phyloP scores from a whole-genome alignment of 1,140 invertebrate species.

The Oedothorax gibbosus region DNA sequence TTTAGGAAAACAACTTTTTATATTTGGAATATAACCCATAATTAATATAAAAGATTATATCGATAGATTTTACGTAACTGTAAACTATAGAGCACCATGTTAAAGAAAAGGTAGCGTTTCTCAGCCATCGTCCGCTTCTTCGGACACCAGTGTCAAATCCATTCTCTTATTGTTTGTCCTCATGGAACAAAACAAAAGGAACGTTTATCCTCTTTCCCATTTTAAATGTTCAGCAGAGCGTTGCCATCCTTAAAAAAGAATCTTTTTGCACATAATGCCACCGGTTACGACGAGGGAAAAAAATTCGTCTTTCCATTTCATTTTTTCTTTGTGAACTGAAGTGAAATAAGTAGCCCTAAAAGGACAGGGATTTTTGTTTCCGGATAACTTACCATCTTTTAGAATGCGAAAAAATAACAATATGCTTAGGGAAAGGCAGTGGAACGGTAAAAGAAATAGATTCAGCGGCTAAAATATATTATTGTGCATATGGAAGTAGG shows the following conservation, averaged over 20 bases:
- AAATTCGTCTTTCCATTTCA: slow-evolving; percentile 41
- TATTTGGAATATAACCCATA: too few species aligned
- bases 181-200: slow-evolving; percentile 51
- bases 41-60: too few species aligned
- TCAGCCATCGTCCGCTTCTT: slow-evolving; percentile 3
- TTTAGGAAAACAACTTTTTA: too few species aligned
- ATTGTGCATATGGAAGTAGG: too few species aligned
- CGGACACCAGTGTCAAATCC: slow-evolving; percentile 26
- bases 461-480: too few species aligned
- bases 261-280: slow-evolving; percentile 51
- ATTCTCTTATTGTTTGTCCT: slow-evolving; percentile 53
- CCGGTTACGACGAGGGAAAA: slow-evolving; percentile 54
- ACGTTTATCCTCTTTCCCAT: slow-evolving; percentile 34
- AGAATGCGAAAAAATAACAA: slow-evolving; percentile 30
- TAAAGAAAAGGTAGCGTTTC: too few species aligned
- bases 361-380: slow-evolving; percentile 56
- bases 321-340: slow-evolving; percentile 43
- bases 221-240: slow-evolving; percentile 46
- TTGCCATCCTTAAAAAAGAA: slow-evolving; percentile 4
- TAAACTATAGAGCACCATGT: too few species aligned
- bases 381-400: slow-evolving; percentile 55
- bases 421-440: slow-evolving; percentile 5
- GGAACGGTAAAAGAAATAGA: background rate
- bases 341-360: slow-evolving; percentile 60
- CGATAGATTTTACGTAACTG: too few species aligned